Conservation (phyloP, 2,888 invertebrate species). For the Trypoxylon attenuatum region DNA sequence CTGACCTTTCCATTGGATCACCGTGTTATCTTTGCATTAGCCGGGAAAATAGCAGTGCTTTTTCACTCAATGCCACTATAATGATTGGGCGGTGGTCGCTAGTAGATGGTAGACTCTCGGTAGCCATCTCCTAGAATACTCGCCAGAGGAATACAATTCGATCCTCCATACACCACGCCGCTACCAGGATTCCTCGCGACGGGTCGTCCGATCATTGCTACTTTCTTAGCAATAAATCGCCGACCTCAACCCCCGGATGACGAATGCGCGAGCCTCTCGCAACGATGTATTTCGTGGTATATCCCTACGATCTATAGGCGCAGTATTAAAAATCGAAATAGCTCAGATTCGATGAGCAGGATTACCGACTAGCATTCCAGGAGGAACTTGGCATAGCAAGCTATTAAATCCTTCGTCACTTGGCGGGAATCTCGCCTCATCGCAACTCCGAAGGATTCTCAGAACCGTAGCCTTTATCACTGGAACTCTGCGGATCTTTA, state of each 20-base stretch:
- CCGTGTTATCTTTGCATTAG: conserved; percentile 30
- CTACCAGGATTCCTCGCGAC: conserved; percentile 45
- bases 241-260: conserved; percentile 43
- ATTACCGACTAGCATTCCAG: neutral
- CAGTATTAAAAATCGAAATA: neutral
- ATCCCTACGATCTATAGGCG: neutral
- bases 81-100: conserved; percentile 29
- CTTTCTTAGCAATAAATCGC: conserved; percentile 49
- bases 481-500: too few species aligned
- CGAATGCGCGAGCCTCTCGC: conserved; percentile 37
- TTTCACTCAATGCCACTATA: conserved; percentile 44
- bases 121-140: neutral
- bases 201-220: conserved; percentile 47
- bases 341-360: neutral
- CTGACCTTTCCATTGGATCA: neutral
- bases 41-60: conserved; percentile 30
- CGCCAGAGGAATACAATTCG: too few species aligned
- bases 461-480: too few species aligned
- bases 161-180: too few species aligned
- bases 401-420: neutral
- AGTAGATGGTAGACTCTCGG: neutral
- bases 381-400: neutral
- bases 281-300: conserved; percentile 23
- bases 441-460: too few species aligned
- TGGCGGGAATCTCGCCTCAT: neutral